phyloP scores from a whole-genome alignment of 2,888 invertebrate genomes.

The Anoncus sp. region DNA sequence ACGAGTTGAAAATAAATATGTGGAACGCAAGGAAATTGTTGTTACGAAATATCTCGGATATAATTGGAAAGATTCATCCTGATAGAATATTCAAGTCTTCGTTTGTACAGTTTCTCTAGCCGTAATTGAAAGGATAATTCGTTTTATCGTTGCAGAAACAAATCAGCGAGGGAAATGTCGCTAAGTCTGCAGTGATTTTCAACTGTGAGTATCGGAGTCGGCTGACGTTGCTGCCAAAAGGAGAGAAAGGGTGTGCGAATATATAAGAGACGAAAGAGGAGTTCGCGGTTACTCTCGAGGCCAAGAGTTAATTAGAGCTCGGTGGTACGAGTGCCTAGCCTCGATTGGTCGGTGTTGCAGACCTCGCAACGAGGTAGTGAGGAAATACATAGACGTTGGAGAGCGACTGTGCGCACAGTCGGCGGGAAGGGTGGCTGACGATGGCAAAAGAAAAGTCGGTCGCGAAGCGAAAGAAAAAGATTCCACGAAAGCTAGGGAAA shows the following conservation, averaged over 20 bases:
- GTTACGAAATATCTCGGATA: background rate
- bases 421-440: conserved; percentile 37
- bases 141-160: background rate
- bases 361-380: conserved; percentile 5
- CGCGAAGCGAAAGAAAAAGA: conserved; percentile 51
- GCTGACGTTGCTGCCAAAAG: conserved; percentile 1
- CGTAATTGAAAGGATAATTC: background rate
- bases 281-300: conserved; percentile 58
- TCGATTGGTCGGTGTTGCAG: conserved; percentile 36
- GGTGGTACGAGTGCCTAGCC: conserved; percentile 25
- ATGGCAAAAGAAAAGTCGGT: conserved; percentile 52
- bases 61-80: background rate
- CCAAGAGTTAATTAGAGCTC: conserved; percentile 65
- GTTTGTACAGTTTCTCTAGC: background rate
- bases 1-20: no score
- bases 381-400: conserved; percentile 17
- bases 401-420: conserved; percentile 11
- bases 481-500: conserved; percentile 42
- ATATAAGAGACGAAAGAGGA: conserved; percentile 12
- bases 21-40: background rate
- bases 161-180: background rate
- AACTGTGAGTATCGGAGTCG: conserved; percentile 8
- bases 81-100: background rate
- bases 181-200: background rate
- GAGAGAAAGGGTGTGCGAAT: conserved; percentile 24